phyloP scores from a whole-genome alignment of 2,113 vertebrate genomes.

The Mastomys coucha region DNA sequence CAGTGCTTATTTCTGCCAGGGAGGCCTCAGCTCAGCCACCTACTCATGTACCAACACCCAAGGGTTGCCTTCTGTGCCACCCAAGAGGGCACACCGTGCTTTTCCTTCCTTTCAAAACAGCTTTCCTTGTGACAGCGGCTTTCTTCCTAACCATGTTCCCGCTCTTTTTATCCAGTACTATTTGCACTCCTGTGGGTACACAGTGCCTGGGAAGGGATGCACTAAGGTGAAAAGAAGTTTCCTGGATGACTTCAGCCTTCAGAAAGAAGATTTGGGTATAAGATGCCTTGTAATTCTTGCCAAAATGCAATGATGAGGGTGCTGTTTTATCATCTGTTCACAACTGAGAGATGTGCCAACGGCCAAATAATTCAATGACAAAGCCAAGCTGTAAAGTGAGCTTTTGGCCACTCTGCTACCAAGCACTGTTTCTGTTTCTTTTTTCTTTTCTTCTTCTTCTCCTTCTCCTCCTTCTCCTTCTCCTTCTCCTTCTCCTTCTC shows the following conservation, averaged over 20 bases:
- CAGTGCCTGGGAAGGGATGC: neutral
- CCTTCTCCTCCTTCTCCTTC: too few relatives aligned
- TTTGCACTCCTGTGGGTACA: neutral
- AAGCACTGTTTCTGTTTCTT: neutral
- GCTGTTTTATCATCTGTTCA: neutral
- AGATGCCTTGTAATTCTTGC: neutral
- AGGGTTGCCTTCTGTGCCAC: neutral
- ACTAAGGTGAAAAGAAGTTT: neutral
- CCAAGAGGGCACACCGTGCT: neutral
- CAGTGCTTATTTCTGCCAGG: neutral
- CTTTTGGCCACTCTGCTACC: neutral
- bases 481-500: too few relatives aligned
- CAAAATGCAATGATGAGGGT: neutral
- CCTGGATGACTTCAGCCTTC: neutral
- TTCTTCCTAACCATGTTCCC: neutral
- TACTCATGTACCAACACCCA: neutral
- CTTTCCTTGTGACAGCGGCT: neutral
- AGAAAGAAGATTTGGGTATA: neutral
- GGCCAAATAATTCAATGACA: neutral
- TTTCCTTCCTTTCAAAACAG: neutral
- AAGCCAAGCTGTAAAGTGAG: neutral
- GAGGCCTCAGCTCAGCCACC: neutral
- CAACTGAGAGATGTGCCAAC: conserved; percentile 2
- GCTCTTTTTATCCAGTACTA: neutral
- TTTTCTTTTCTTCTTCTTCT: too few relatives aligned